Conservation (phyloP, 2,113 vertebrate species). For the Cheirogaleus medius region DNA sequence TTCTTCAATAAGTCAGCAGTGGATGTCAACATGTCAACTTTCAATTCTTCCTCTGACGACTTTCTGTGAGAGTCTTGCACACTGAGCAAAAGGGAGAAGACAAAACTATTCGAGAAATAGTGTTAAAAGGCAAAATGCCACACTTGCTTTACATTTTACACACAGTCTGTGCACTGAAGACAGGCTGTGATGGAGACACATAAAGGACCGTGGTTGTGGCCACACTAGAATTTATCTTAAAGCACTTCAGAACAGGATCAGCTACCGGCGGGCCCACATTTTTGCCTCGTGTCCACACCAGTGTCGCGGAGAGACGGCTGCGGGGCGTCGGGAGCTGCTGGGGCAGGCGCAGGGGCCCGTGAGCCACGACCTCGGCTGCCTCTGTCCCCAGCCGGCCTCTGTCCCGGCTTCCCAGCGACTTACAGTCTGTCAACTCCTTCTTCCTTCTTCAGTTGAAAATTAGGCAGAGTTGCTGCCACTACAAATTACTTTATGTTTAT, state of each 20-base stretch:
- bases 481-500: not conserved
- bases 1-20: conserved; percentile 41
- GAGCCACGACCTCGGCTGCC: too few relatives aligned
- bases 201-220: not conserved
- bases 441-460: not conserved
- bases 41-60: not conserved
- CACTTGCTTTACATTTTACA: too few relatives aligned
- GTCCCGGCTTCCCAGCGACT: fast-evolving
- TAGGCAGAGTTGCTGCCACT: not conserved
- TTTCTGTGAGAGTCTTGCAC: conserved; percentile 57
- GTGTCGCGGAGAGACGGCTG: fast-evolving
- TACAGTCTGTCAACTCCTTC: fast-evolving
- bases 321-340: fast-evolving
- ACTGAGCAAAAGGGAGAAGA: conserved; percentile 58
- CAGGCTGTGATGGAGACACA: not conserved
- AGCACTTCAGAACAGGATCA: not conserved
- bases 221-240: not conserved
- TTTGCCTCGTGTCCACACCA: not conserved
- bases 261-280: not conserved
- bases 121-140: not conserved
- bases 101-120: not conserved
- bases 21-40: conserved; percentile 28
- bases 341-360: fast-evolving
- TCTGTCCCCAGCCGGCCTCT: not conserved
- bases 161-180: not conserved